Evolutionary conservation across 2,888 invertebrate genomes (phyloP), one percentile per base, ranked within the genome.

Genomic region (Ernsta delagoae): DNA sequence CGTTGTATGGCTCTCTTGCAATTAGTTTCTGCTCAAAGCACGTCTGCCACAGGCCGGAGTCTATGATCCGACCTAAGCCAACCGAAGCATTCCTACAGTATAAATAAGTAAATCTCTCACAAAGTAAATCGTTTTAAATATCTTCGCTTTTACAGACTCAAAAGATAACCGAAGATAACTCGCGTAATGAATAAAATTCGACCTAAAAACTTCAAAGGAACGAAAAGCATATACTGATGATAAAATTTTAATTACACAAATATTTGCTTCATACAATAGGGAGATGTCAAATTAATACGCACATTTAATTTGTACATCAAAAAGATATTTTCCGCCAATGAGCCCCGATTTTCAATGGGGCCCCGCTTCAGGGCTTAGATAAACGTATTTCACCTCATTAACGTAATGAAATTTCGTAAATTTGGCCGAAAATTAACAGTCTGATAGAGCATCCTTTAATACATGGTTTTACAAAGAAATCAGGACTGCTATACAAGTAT

Each of bases 21-120:
- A 91, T 91, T 91, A 91, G 91, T 91, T 90, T 88, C 89, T 85
- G 88, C 88, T 89, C 91, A 90, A 90, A 90, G 91, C 90, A 88
- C 87, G 89, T 90, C 90, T 84, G 84, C 84, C 83, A 80, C 89
- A 89, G 89, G 85, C 86, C 84, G 77, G 80, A 85, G 84, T 87
- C 90, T 86, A 88, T 89, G 88, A 89, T 89, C 87, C 83, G 78
- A 82, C 80, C 83, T 86, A 81, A 89, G 84, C 87, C 85, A 86
- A 83, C 79, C 43, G 43, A 43, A 43, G 11, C 86, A 82, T 82
- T 84, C 84, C 84, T 86, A 80, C 80, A 73, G 77, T 80, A 79
- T 48, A n/a, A 80, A 79, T 50, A 83, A 85, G 81, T 81, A 75
- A 75, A 76, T 79, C 75, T 78, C 75, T 76, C 77, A 78, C 80